phyloP scores from a whole-genome alignment of 64 coral and sea anemone genomes.

The Acropora yongei region DNA sequence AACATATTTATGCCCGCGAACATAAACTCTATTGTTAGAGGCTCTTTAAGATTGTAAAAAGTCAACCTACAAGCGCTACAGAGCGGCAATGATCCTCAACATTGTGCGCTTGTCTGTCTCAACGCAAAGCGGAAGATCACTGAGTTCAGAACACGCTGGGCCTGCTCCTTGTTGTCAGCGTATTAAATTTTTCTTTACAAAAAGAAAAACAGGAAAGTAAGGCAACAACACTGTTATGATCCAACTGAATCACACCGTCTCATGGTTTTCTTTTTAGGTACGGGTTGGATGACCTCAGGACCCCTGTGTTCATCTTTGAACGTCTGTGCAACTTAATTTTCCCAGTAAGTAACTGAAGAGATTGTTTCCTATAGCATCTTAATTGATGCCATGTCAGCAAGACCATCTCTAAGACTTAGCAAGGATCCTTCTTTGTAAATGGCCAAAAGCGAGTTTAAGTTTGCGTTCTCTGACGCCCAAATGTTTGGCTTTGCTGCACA shows the following conservation, averaged over 20 bases:
- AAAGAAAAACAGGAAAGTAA: too few relatives aligned
- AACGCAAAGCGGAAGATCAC: too few relatives aligned
- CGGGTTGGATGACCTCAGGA: constrained; percentile 93
- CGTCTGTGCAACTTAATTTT: constrained; percentile 96
- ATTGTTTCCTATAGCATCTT: neutral
- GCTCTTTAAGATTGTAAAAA: too few relatives aligned
- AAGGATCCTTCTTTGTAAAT: neutral
- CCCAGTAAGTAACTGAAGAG: constrained; percentile 70
- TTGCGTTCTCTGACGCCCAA: neutral
- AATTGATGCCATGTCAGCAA: too few relatives aligned
- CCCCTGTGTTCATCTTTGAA: constrained; percentile 98
- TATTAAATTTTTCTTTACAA: too few relatives aligned
- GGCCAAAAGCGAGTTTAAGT: neutral
- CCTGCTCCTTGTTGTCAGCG: too few relatives aligned
- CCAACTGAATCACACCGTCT: neutral
- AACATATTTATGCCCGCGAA: too few relatives aligned
- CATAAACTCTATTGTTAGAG: too few relatives aligned
- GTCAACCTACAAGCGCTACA: too few relatives aligned
- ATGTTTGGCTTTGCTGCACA: neutral
- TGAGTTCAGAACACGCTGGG: too few relatives aligned
- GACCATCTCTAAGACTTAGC: too few relatives aligned
- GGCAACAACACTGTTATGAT: neutral
- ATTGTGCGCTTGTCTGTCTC: neutral
- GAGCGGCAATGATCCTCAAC: too few relatives aligned
- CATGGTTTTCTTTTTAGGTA: constrained; percentile 63